Evolutionary conservation across 2,888 invertebrate species (phyloP).

Genomic region (Drosophila austrosaltans): DNA sequence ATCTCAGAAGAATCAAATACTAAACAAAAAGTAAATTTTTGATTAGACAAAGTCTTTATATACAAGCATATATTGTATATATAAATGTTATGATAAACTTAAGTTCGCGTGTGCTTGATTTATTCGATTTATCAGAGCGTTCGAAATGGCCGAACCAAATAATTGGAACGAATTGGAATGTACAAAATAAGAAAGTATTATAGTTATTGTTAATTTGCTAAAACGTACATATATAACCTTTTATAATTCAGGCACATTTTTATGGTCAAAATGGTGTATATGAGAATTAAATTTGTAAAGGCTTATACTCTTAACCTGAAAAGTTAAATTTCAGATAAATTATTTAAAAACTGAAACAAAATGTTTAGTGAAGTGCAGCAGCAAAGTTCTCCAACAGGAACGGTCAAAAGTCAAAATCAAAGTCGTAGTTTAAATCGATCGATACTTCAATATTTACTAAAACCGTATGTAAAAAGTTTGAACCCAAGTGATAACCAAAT

Average conservation of each 20-base stretch:
- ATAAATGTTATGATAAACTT: neutral
- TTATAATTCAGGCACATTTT: neutral
- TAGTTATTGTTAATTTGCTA: slow-evolving; percentile 5
- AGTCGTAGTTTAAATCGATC: no score
- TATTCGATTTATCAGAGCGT: slow-evolving; percentile 8
- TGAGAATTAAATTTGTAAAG: neutral
- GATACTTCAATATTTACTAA: no score
- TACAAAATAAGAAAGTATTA: slow-evolving; percentile 3
- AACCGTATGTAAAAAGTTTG: no score
- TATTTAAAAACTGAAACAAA: no score
- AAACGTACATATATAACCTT: neutral
- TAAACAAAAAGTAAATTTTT: slow-evolving; percentile 1
- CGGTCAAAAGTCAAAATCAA: no score
- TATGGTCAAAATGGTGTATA: neutral
- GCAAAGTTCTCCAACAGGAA: no score
- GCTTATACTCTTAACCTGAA: no score
- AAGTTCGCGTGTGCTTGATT: slow-evolving; percentile 10
- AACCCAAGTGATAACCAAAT: no score
- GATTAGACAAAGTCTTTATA: neutral
- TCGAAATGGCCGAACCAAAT: neutral
- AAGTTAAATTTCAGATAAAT: no score
- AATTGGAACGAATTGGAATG: neutral
- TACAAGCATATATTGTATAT: neutral
- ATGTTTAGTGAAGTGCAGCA: no score
- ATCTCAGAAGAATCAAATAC: neutral